Percentiles rank a stretch among this genome's conserved stretches.
Evolutionary conservation across 2,888 invertebrate species (phyloP).

Genomic region (Cheilosia soror): DNA sequence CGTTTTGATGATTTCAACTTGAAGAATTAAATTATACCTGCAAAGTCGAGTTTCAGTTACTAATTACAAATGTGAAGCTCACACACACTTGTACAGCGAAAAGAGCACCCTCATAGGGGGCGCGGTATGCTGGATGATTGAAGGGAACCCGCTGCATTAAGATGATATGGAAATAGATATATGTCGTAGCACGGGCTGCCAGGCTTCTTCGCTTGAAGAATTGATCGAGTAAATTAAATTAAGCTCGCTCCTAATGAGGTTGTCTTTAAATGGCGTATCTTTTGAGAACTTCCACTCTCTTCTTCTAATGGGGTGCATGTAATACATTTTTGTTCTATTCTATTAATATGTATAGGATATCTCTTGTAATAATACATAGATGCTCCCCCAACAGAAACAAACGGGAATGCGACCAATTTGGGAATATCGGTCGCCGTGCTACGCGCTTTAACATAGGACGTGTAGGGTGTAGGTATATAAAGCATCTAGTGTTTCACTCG

Average conservation of each 20-base stretch:
- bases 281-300: constrained; percentile 14
- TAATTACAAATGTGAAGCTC: constrained; percentile 61
- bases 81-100: neutral
- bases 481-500: constrained; percentile 3
- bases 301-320: constrained; percentile 35
- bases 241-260: constrained; percentile 54
- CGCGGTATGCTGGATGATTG: constrained; percentile 13
- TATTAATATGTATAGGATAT: neutral
- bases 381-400: neutral
- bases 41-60: constrained; percentile 70
- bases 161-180: constrained; percentile 6
- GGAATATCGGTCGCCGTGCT: constrained; percentile 5
- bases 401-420: constrained; percentile 28
- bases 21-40: constrained; percentile 71
- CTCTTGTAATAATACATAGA: neutral
- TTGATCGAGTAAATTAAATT: constrained; percentile 67
- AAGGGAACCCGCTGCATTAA: constrained; percentile 7
- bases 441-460: neutral
- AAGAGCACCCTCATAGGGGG: constrained; percentile 12
- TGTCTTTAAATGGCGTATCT: constrained; percentile 46
- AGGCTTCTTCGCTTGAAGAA: constrained; percentile 37
- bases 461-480: neutral
- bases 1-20: constrained; percentile 72
- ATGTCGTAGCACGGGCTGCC: neutral
- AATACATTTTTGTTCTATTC: constrained; percentile 5